A percentile compares a stretch with the other conserved stretches of the same genome.
Conservation (phyloP, 2,888 invertebrate species). For the Cyrtodaria siliqua region DNA sequence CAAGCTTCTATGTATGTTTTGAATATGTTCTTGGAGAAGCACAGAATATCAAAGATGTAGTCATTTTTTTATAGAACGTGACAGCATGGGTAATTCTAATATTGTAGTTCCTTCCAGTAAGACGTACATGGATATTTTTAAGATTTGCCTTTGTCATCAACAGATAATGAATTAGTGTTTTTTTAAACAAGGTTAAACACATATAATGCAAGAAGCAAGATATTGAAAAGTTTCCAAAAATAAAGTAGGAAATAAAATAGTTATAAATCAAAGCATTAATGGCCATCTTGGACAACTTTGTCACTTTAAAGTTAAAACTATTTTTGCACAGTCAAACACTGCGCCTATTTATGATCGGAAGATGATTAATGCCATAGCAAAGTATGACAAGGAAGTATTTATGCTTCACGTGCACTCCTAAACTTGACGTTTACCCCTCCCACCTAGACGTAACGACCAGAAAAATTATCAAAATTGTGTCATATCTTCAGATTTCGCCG, state of each 20-base stretch:
- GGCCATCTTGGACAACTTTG: neutral
- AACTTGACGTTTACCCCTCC: constrained; percentile 8
- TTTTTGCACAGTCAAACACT: neutral
- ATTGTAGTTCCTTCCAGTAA: too few species aligned
- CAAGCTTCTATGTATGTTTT: too few species aligned
- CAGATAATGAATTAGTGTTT: too few species aligned
- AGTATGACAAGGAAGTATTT: neutral
- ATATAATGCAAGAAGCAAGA: too few species aligned
- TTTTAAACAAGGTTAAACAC: too few species aligned
- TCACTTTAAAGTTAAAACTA: constrained; percentile 2
- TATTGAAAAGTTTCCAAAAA: neutral
- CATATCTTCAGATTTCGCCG: constrained; percentile 35
- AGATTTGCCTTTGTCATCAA: too few species aligned
- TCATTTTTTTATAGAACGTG: too few species aligned
- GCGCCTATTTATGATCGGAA: neutral
- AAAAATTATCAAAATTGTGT: constrained; percentile 20
- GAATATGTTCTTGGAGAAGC: too few species aligned
- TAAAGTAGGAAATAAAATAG: constrained; percentile 24
- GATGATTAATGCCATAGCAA: neutral
- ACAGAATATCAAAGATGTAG: too few species aligned
- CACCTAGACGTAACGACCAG: constrained; percentile 37
- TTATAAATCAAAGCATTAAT: constrained; percentile 33
- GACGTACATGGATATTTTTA: too few species aligned
- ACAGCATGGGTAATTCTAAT: too few species aligned
- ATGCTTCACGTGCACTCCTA: constrained; percentile 3